Base-by-base conservation (phyloP, 2,888 invertebrate species). In the Megastigmus dorsalis region DNA sequence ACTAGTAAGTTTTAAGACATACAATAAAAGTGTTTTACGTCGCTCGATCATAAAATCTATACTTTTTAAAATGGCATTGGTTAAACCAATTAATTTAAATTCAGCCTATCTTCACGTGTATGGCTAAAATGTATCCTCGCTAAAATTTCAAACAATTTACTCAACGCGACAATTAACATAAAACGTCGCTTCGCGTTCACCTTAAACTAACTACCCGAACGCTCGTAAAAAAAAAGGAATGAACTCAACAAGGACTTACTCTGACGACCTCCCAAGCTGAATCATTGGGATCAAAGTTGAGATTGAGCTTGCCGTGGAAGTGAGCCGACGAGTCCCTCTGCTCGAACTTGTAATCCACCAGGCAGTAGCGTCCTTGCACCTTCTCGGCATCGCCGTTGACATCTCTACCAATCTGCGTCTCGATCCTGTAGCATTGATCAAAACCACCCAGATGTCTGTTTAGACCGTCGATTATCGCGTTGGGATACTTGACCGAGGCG, bases 371-470 rank as follows among this genome's bases (percentile, higher is more conserved):
- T 2, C 84, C 82, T 10, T 60, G 69, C 23, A 84, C 76, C 50
- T 79, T 74, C 10, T 76, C 83, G 79, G 41, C 81, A 81, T 55
- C 79, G 75, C 5, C 80, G 79, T 38, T 59, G 60, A 18, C 81
- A 76, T 65, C 79, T 73, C 63, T 50, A n/a, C n/a, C n/a, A 15
- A 28, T 23, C 54, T 1, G 76, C n/a, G 76, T 74, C 38, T 79
- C 74, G 33, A 85, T 74, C 43, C 80, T 69, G 76, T 81, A 82
- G 75, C 85, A 85, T 43, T 83, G 80, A 60, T 85, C 85, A 52
- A 85, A 85, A 54, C 81, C 83, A n/a, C 85, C 85, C 13, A 82
- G 79, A 71, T 85, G 83, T 20, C 80, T 77, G 3, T 82, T 83
- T 23, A 83, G 78, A 2, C 85, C 85, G 18, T 80, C 81, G 33